Base-by-base conservation (phyloP, 2,888 invertebrate species). In the Onthophagus sagittarius region DNA sequence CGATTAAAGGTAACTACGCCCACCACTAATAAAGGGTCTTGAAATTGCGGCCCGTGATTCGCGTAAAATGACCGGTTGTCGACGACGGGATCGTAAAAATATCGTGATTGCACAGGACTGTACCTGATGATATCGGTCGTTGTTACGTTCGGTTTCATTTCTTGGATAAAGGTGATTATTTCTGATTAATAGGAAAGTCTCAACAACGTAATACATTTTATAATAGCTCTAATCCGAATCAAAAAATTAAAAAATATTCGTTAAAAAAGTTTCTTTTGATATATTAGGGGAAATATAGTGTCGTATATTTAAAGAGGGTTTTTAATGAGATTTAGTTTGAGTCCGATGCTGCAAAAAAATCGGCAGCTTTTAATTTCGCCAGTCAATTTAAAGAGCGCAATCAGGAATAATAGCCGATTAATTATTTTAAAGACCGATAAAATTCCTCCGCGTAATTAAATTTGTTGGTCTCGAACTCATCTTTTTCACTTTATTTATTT, bases 401-500 rank as follows among this genome's bases (percentile, higher is more conserved):
- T 67, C 74, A 69, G 72, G 62, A 72, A 70, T 72, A 72, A 72
- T 72, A 72, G 32, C 69, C 69, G 33, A 39, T 72, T 72, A 72
- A 72, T n/a, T 69, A 69, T 72, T 72, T 72, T 72, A 72, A 72
- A 70, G 62, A 63, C 70, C 72, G 63, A 72, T 72, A 72, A 63
- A 33, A 72, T 70, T 69, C 72, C 63, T 15, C 13, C 63, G 63
- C 63, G 63, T 31, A 63, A 70, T 63, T 72, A 72, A 72, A 53
- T 53, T 53, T 53, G 9, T 53, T 11, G 39, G 39, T 53, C 39
- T 53, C 9, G 11, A 53, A 53, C 2, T 7, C 39, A 53, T 53
- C 39, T 53, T 53, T 53, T 53, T 53, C 6, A 53, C 11, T 53
- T 72, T 72, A 72, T 63, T 39, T 72, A 63, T 72, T 63, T 33